Evolutionary conservation across 1,140 invertebrate species (phyloP).

Genomic region (Orussus abietinus): DNA sequence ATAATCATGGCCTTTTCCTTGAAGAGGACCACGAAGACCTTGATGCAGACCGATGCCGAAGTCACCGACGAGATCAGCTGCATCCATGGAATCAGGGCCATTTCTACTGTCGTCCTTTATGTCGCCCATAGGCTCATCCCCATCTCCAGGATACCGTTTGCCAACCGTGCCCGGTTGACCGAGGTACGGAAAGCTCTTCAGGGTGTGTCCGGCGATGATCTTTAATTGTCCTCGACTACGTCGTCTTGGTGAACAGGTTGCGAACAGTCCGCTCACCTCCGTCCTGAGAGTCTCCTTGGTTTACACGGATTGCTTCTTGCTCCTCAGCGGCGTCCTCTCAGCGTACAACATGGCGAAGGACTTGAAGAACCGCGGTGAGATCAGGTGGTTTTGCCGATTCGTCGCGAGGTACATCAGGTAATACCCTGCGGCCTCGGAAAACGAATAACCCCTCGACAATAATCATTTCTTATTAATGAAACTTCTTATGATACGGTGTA

Average conservation of each 20-base stretch:
- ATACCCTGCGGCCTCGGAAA: too few species aligned
- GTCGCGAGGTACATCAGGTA: conserved; percentile 61
- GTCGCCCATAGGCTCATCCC: conserved; percentile 62
- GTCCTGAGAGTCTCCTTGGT: conserved; percentile 59
- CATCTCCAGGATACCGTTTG: conserved; percentile 57
- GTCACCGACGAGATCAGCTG: conserved; percentile 56
- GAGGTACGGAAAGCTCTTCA: conserved; percentile 48
- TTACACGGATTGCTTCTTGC: conserved; percentile 63
- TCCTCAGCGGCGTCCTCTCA: conserved; percentile 62
- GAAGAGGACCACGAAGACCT: conserved; percentile 42
- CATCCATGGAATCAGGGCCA: conserved; percentile 60
- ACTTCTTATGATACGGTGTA: too few species aligned
- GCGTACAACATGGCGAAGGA: conserved; percentile 59
- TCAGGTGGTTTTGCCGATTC: conserved; percentile 58
- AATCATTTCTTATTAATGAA: too few species aligned
- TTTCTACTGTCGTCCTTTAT: conserved; percentile 59
- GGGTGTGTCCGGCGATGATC: conserved; percentile 26
- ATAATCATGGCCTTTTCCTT: conserved; percentile 57
- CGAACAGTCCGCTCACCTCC: conserved; percentile 57
- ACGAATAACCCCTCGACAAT: too few species aligned
- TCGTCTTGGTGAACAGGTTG: conserved; percentile 46
- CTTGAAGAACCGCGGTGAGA: conserved; percentile 50
- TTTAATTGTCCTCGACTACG: conserved; percentile 24
- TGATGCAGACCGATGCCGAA: conserved; percentile 32
- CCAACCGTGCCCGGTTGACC: conserved; percentile 60